phyloP scores from a whole-genome alignment of 2,797 vertebrate genomes.

The Sebastes iracundus region DNA sequence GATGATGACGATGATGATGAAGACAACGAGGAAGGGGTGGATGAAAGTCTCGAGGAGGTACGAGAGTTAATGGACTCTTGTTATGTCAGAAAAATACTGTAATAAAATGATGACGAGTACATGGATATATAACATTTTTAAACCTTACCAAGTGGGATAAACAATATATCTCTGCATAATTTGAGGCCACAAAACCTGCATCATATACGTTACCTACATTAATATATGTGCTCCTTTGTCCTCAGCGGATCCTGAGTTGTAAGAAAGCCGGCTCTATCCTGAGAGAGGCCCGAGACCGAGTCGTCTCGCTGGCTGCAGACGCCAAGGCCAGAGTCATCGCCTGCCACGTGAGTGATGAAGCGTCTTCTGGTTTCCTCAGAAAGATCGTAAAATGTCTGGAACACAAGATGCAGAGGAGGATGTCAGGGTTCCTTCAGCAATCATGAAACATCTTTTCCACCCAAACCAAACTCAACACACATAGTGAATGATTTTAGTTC shows the following conservation, averaged over 20 bases:
- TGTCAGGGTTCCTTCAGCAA: background rate
- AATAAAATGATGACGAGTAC: background rate
- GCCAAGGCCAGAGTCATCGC: conserved; percentile 85
- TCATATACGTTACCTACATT: background rate
- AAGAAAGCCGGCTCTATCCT: conserved; percentile 91
- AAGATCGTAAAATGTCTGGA: background rate
- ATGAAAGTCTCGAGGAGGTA: conserved; percentile 84
- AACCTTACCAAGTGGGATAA: background rate
- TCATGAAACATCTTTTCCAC: background rate
- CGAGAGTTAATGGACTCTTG: background rate
- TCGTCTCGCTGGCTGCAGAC: conserved; percentile 89
- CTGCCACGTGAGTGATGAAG: conserved; percentile 89
- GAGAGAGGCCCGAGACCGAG: conserved; percentile 89
- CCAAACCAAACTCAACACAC: background rate
- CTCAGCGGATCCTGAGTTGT: conserved; percentile 89
- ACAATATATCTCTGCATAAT: fast-evolving
- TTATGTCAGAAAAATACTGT: background rate
- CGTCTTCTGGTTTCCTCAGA: fast-evolving
- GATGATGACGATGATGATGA: conserved; percentile 51
- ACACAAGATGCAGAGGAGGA: too few relatives aligned
- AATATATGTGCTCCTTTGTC: background rate
- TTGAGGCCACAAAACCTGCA: background rate
- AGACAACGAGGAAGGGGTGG: conserved; percentile 63
- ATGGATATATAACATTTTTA: background rate
- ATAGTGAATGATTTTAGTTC: background rate